Percentiles rank a stretch among this genome's conserved stretches.
Conservation (phyloP, 2,888 invertebrate species). For the Drosophila neotestacea region DNA sequence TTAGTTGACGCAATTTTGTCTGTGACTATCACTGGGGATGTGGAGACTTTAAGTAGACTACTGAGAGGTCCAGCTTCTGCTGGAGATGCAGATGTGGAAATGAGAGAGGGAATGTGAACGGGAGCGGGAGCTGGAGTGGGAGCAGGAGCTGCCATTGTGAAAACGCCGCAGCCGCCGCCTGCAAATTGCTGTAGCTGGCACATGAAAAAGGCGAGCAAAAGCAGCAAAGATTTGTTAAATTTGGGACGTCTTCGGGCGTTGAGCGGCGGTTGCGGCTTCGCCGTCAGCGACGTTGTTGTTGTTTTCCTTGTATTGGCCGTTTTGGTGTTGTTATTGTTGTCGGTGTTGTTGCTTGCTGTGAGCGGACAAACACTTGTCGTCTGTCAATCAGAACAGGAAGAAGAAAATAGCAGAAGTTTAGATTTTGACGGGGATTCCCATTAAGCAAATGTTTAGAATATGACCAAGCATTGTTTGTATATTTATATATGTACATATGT, state of each 20-base stretch:
- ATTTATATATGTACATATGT: background rate
- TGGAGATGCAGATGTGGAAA: background rate
- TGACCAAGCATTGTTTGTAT: slow-evolving; percentile 26
- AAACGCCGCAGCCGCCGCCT: slow-evolving; percentile 18
- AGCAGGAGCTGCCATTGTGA: slow-evolving; percentile 18
- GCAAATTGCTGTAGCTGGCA: slow-evolving; percentile 49
- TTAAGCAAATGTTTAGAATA: background rate
- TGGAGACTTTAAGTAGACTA: background rate
- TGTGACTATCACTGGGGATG: slow-evolving; percentile 4
- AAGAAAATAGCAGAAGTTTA: slow-evolving; percentile 4
- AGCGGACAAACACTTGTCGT: slow-evolving; percentile 78
- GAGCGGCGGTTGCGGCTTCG: slow-evolving; percentile 34
- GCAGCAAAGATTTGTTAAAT: slow-evolving; percentile 27
- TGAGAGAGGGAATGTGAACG: background rate
- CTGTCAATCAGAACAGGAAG: slow-evolving; percentile 26
- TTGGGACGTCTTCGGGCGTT: slow-evolving; percentile 37
- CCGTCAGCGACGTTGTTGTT: slow-evolving; percentile 42
- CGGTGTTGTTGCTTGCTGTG: slow-evolving; percentile 62
- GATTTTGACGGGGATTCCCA: background rate
- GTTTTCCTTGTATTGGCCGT: slow-evolving; percentile 73
- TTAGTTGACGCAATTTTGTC: background rate
- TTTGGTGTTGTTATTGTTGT: slow-evolving; percentile 61
- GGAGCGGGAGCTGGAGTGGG: background rate
- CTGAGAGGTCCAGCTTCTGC: background rate
- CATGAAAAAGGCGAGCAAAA: slow-evolving; percentile 58